Conservation (phyloP, 2,888 invertebrate species). For the Stenodera caucasica region DNA sequence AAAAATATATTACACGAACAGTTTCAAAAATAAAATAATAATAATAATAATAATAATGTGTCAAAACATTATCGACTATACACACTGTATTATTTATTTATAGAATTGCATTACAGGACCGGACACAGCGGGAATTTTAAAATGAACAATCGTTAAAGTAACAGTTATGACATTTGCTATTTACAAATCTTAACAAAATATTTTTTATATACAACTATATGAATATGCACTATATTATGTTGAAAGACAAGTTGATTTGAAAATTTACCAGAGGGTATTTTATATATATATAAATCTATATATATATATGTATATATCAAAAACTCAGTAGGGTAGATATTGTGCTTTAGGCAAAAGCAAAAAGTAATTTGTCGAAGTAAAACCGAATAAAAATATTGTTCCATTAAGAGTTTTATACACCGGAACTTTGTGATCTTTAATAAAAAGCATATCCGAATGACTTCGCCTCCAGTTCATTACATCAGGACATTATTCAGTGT, state of each 20-base stretch:
- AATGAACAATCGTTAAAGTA: slow-evolving; percentile 2
- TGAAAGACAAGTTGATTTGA: not conserved
- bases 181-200: slow-evolving; percentile 3
- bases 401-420: slow-evolving; percentile 34
- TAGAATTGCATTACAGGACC: slow-evolving; percentile 1
- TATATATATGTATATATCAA: not conserved
- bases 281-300: no score
- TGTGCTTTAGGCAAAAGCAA: slow-evolving; percentile 1
- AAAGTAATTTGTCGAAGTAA: slow-evolving; percentile 41
- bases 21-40: not conserved
- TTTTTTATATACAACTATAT: not conserved
- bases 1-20: slow-evolving; percentile 14
- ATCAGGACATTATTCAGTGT: slow-evolving; percentile 50
- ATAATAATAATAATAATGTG: not conserved
- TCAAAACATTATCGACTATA: slow-evolving; percentile 4
- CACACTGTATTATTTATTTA: not conserved
- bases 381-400: slow-evolving; percentile 42
- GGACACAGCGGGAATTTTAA: not conserved
- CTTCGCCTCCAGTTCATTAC: slow-evolving; percentile 50
- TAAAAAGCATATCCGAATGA: slow-evolving; percentile 45
- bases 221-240: not conserved
- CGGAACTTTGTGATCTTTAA: slow-evolving; percentile 45
- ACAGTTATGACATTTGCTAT: slow-evolving; percentile 1
- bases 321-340: slow-evolving; percentile 3
- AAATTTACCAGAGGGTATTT: slow-evolving; percentile 1